Evolutionary conservation across 2,797 vertebrate species (phyloP), one percentile per base, ranked within the genome.

Genomic region (Odontamblyopus lacepedii): DNA sequence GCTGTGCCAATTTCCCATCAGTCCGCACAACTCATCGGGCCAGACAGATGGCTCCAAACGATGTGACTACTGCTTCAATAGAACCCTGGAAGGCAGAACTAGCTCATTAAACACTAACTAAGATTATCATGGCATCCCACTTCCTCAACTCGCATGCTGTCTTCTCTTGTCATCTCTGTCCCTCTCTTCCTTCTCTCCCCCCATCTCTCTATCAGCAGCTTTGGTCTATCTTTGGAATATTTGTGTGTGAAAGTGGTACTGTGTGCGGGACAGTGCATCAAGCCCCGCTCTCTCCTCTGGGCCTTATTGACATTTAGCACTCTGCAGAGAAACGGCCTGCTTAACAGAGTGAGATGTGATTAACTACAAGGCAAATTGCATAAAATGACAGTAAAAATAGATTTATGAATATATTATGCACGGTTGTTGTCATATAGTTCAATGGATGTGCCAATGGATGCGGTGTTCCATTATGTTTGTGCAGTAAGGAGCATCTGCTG

Each of bases 1-100:
- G 61, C 67, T 0, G 65, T 75, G 84, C 86, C 84, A 90, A 69
- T 72, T 71, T 82, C 76, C 83, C 55, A 81, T 83, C 82, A 82
- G 74, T 76, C 66, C 67, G 67, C 69, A 2, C 6, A 29, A 48
- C 74, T 77, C 73, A 63, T 83, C 79, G 80, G 75, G 67, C 64
- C 55, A 83, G 78, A 86, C 89, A 90, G 85, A 92, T 91, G 90
- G 89, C 86, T 87, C 79, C 85, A 82, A 91, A 89, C 76, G 77
- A 88, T 84, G 77, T 73, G 78, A 89, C 85, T 73, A 74, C 87
- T 87, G 76, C 90, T 89, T 90, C 86, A 85, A 88, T 88, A 86
- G 90, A 90, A 80, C 76, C 84, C 86, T 87, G 81, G 83, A 87
- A 92, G 86, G 88, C 84, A 87, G 83, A 73, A 68, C 73, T 78